These are phyloP conservation scores for Australoheros facetus DNA, from an alignment of 2,797 vertebrate species.

Conservation along the genomic window DNA sequence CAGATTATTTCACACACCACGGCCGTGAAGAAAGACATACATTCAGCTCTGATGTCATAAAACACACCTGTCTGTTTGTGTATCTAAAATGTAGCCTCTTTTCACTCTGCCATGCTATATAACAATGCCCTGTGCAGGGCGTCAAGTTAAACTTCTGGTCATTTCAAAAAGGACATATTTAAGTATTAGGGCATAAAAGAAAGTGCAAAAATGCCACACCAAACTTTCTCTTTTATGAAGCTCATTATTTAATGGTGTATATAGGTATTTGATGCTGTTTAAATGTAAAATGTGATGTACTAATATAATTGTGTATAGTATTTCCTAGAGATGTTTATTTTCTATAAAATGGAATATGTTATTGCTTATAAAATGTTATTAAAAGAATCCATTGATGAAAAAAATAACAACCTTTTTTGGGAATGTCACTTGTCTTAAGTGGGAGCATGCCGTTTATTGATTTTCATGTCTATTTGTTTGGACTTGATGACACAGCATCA, in stretches of 20 bases:
- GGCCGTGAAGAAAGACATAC: slow-evolving; percentile 42
- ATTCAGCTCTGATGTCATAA: slow-evolving; percentile 40
- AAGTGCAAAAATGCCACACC: slow-evolving; percentile 71
- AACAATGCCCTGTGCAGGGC: slow-evolving; percentile 45
- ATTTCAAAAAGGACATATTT: slow-evolving; percentile 74
- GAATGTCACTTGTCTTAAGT: slow-evolving; percentile 79
- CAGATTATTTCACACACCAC: slow-evolving; percentile 53
- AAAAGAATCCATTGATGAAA: slow-evolving; percentile 82
- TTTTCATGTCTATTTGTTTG: slow-evolving; percentile 78
- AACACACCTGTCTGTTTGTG: slow-evolving; percentile 59
- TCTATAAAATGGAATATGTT: slow-evolving; percentile 90
- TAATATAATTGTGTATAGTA: slow-evolving; percentile 92
- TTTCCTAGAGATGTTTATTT: slow-evolving; percentile 93
- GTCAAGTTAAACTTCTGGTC: slow-evolving; percentile 54
- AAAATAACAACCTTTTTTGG: slow-evolving; percentile 76
- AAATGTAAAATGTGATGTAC: slow-evolving; percentile 91
- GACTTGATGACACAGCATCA: slow-evolving; percentile 78
- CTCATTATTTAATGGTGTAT: slow-evolving; percentile 85
- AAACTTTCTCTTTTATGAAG: slow-evolving; percentile 77
- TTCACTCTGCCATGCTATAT: slow-evolving; percentile 62
- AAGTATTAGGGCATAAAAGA: slow-evolving; percentile 77
- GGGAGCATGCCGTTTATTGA: slow-evolving; percentile 75
- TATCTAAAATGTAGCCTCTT: slow-evolving; percentile 75
- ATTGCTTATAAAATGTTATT: slow-evolving; percentile 90
- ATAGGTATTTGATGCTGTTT: slow-evolving; percentile 89